Evolutionary conservation across 2,797 vertebrate genomes (phyloP).

Genomic region (Psittacula derbiana): DNA sequence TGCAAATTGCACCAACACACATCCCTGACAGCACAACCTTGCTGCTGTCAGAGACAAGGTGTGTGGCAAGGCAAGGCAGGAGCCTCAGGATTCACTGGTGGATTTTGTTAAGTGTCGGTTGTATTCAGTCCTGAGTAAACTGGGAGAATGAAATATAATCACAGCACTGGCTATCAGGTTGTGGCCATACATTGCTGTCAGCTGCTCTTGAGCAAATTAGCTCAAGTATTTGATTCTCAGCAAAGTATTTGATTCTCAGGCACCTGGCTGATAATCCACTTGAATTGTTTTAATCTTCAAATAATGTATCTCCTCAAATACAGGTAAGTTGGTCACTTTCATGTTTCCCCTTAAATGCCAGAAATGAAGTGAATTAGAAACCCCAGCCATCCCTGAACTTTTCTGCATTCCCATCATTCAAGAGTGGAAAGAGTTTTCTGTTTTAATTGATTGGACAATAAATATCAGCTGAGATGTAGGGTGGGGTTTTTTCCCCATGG

Average conservation of each 20-base stretch:
- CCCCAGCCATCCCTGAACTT: neutral
- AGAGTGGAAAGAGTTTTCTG: neutral
- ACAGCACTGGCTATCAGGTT: neutral
- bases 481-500: neutral
- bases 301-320: neutral
- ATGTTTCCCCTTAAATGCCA: neutral
- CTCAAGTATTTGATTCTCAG: neutral
- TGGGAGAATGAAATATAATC: neutral
- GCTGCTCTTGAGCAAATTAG: neutral
- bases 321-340: neutral
- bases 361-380: neutral
- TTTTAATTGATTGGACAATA: neutral
- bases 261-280: neutral
- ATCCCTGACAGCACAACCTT: neutral
- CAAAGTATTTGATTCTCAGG: neutral
- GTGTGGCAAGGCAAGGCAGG: fast-evolving
- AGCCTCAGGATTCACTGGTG: neutral
- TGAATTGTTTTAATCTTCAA: neutral
- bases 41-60: neutral
- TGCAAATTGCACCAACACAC: neutral
- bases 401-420: neutral
- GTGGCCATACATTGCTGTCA: neutral
- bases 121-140: neutral
- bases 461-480: neutral
- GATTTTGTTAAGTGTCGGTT: neutral